A percentile compares a stretch with the other conserved stretches of the same genome.
Evolutionary conservation across 1,140 invertebrate genomes (phyloP).

Genomic region (Schlechtendalia chinensis): DNA sequence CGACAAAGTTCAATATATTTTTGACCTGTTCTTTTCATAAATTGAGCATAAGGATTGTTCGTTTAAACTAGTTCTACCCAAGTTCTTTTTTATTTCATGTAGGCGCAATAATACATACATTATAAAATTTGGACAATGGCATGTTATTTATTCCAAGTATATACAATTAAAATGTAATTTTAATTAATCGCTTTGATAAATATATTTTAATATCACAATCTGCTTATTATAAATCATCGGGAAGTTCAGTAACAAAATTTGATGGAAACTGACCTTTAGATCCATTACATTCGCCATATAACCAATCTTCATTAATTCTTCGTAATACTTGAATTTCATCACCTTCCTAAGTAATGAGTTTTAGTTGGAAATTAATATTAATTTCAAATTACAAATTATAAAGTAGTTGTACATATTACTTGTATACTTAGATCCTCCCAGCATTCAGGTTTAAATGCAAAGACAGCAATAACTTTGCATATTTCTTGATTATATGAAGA

Average conservation of each 20-base stretch:
- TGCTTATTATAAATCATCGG: slow-evolving; percentile 32
- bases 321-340: slow-evolving; percentile 70
- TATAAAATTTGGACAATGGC: slow-evolving; percentile 10
- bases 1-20: not conserved
- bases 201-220: slow-evolving; percentile 34
- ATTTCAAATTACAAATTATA: not conserved
- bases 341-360: slow-evolving; percentile 61
- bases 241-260: slow-evolving; percentile 66
- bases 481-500: slow-evolving; percentile 5
- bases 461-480: slow-evolving; percentile 60
- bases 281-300: slow-evolving; percentile 70
- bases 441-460: slow-evolving; percentile 64
- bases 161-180: slow-evolving; percentile 1
- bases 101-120: not conserved
- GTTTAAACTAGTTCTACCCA: not conserved
- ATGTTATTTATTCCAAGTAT: slow-evolving; percentile 9
- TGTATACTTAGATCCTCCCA: slow-evolving; percentile 63
- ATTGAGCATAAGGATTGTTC: slow-evolving; percentile 41
- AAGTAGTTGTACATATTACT: slow-evolving; percentile 44
- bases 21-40: slow-evolving; percentile 2
- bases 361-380: not conserved
- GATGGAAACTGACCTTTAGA: slow-evolving; percentile 76
- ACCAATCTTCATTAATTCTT: slow-evolving; percentile 76
- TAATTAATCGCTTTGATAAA: slow-evolving; percentile 29
- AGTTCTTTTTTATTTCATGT: not conserved